These are phyloP conservation scores for Imbricaverruca yamaguchii DNA, from an alignment of 2,888 invertebrate species.

Conservation along the genomic window DNA sequence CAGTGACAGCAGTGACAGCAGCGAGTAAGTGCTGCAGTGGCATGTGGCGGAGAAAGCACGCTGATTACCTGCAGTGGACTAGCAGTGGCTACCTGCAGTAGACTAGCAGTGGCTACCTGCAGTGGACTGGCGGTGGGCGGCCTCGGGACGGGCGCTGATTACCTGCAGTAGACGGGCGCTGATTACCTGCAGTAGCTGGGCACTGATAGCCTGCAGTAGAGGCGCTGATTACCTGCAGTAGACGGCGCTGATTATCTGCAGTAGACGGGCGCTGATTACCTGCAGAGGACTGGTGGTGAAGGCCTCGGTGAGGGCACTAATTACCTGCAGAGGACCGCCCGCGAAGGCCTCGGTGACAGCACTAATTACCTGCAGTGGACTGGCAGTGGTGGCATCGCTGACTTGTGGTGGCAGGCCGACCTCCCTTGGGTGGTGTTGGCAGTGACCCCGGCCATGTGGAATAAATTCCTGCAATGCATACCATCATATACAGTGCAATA, in stretches of 20 bases:
- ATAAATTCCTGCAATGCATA: slow-evolving; percentile 25
- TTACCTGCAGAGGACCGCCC: too few species aligned
- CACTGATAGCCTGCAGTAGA: too few species aligned
- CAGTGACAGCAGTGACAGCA: too few species aligned
- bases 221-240: too few species aligned
- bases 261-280: too few species aligned
- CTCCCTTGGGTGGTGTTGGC: slow-evolving; percentile 31
- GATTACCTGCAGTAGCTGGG: too few species aligned
- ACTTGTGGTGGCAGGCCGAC: slow-evolving; percentile 25
- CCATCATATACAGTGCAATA: neutral
- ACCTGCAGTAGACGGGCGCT: too few species aligned
- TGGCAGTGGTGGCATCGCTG: neutral
- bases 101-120: neutral
- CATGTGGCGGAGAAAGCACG: too few species aligned
- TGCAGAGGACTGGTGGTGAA: neutral
- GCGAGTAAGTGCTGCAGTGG: too few species aligned
- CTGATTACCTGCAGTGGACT: neutral
- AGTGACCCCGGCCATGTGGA: slow-evolving; percentile 32
- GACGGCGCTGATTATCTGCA: too few species aligned
- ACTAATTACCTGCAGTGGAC: too few species aligned
- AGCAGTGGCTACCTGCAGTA: neutral
- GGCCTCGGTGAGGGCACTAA: neutral
- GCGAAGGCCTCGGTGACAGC: too few species aligned
- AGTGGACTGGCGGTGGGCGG: slow-evolving; percentile 18
- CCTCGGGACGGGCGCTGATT: neutral